Evolutionary conservation across 2,888 invertebrate genomes (phyloP), one percentile per base, ranked within the genome.

Genomic region (Agapostemon virescens): DNA sequence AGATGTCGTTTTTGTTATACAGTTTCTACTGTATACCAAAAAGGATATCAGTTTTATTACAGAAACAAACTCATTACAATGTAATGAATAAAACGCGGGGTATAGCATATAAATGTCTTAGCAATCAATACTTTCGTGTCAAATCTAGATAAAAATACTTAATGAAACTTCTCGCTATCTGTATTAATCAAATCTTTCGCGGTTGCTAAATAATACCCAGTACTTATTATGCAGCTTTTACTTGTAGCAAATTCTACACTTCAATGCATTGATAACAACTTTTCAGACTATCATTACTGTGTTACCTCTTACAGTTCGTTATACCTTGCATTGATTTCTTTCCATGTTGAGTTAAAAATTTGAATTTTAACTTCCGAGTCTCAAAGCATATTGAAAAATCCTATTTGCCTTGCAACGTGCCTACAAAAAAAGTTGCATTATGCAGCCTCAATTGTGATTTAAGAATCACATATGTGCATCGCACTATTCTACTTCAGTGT

Each of bases 351-450:
- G 2, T 30, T n/a, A 58, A 61, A 3, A 13, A 33, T 38, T 58
- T 38, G 23, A 33, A 42, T 64, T 36, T 52, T 13, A 74, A 71
- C 15, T 70, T 49, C 7, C 13, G 72, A 38, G 26, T 40, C 11
- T 58, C 13, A 45, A 63, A 64, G 55, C 17, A 13, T 38, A 40
- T 74, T 72, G 66, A 67, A 33, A n/a, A 73, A 83, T 38, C 63
- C 26, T 15, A 79, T 81, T 84, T 77, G 80, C 81, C 81, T 84
- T 85, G 77, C 45, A 79, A 77, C 42, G 84, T 87, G 79, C 83
- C 84, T 87, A 74, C 74, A 69, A 77, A 72, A 61, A 83, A 79
- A 84, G 87, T 84, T 87, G 86, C 84, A 87, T 87, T 83, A 78
- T 70, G 76, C 58, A 77, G 40, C 73, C 82, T 79, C 75, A 82